phyloP scores from a whole-genome alignment of 2,888 invertebrate species.

The Himalopsyche anomala region DNA sequence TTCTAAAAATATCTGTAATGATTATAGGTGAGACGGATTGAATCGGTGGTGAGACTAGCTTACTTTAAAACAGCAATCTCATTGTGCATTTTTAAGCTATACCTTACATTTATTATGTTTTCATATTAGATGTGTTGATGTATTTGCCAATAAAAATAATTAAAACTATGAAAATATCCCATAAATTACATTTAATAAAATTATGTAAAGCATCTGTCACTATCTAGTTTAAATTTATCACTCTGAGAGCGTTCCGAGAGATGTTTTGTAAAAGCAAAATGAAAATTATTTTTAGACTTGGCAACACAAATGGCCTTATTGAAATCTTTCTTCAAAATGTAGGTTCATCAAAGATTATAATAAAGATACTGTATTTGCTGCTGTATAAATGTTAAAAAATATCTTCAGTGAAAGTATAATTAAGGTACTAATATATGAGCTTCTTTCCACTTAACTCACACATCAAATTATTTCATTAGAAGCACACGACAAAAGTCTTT shows the following conservation, averaged over 20 bases:
- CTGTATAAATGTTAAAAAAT: background rate
- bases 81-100: background rate
- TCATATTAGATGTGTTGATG: constrained; percentile 26
- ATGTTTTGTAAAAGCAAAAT: background rate
- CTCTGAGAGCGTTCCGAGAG: background rate
- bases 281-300: background rate
- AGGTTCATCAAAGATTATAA: background rate
- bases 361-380: background rate
- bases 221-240: constrained; percentile 1
- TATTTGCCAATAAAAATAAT: constrained; percentile 43
- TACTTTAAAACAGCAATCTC: background rate
- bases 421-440: background rate
- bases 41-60: background rate
- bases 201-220: constrained; percentile 18
- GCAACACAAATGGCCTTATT: constrained; percentile 39
- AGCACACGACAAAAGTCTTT: background rate
- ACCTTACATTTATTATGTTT: background rate
- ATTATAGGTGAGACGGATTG: background rate
- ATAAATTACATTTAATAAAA: background rate
- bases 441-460: background rate
- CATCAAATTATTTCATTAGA: background rate
- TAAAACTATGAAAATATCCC: background rate
- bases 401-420: background rate
- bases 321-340: constrained; percentile 6
- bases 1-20: background rate